phyloP scores from a whole-genome alignment of 2,888 invertebrate genomes.

The Caenorhabditis doughertyi region DNA sequence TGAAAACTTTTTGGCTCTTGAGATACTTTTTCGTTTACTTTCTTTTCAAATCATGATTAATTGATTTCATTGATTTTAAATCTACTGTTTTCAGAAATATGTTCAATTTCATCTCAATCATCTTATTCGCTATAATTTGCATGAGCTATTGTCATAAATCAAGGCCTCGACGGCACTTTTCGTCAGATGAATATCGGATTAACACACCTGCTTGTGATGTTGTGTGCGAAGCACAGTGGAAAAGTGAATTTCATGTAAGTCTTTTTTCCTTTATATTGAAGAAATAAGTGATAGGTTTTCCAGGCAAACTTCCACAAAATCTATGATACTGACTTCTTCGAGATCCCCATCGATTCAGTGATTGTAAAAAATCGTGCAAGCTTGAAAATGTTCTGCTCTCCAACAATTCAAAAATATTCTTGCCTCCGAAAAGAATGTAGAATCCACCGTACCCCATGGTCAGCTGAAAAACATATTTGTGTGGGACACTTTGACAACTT shows the following conservation, averaged over 20 bases:
- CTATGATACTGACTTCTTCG: conserved; percentile 68
- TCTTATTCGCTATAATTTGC: conserved; percentile 29
- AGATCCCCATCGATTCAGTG: conserved; percentile 63
- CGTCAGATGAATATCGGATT: conserved; percentile 34
- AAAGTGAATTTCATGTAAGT: conserved; percentile 70
- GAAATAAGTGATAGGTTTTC: background rate
- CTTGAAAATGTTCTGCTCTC: conserved; percentile 65
- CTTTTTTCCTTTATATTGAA: too few relatives aligned
- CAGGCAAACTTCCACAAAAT: conserved; percentile 66
- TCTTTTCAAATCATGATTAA: background rate
- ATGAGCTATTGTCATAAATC: conserved; percentile 20
- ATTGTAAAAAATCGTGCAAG: conserved; percentile 59
- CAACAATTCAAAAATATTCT: conserved; percentile 64
- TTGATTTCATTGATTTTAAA: too few relatives aligned
- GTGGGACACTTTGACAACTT: conserved; percentile 60
- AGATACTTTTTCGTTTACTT: background rate
- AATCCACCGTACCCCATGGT: conserved; percentile 63
- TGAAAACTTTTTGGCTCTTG: conserved; percentile 12
- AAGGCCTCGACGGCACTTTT: conserved; percentile 21
- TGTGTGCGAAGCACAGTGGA: conserved; percentile 71
- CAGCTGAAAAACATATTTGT: conserved; percentile 69
- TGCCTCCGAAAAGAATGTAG: conserved; percentile 62
- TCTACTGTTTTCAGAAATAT: conserved; percentile 5
- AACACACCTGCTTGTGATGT: conserved; percentile 62
- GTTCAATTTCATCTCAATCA: conserved; percentile 25